Percentiles rank a stretch among this genome's conserved stretches.
These are phyloP conservation scores for Jacana jacana DNA, from an alignment of 2,113 vertebrate species.

Conservation along the genomic window DNA sequence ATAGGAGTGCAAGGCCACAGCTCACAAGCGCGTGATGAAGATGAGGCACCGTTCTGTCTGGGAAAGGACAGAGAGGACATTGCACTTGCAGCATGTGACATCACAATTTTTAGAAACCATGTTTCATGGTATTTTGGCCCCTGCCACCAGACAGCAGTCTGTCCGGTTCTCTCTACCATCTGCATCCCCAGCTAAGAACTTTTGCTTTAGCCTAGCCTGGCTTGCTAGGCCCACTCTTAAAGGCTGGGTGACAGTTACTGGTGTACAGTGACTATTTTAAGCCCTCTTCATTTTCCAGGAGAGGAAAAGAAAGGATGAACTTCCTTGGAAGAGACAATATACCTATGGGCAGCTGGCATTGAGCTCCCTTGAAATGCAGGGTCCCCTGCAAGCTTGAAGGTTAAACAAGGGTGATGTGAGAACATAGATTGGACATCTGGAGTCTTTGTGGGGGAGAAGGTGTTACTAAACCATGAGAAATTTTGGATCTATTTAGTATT, in stretches of 20 bases:
- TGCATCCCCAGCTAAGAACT: neutral
- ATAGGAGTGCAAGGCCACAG: neutral
- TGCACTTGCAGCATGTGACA: neutral
- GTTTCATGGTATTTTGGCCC: neutral
- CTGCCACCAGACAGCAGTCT: neutral
- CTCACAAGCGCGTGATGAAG: fast-evolving
- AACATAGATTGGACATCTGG: neutral
- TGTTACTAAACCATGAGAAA: neutral
- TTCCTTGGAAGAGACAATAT: neutral
- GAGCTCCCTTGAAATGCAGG: neutral
- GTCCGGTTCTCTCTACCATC: neutral
- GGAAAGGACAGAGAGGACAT: neutral
- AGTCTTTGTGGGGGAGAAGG: neutral
- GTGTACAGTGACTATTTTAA: neutral
- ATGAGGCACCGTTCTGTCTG: neutral
- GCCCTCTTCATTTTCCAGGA: neutral
- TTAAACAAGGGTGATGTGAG: neutral
- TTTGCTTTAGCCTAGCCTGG: neutral
- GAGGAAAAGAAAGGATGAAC: neutral
- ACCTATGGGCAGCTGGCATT: fast-evolving
- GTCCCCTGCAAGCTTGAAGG: neutral
- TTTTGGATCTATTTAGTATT: neutral
- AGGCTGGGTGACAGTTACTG: neutral
- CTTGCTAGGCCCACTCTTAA: neutral
- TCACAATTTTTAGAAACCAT: neutral